Percentiles rank a stretch among this genome's conserved stretches.
phyloP scores from a whole-genome alignment of 2,797 vertebrate species.

The Adelosebastes latens region DNA sequence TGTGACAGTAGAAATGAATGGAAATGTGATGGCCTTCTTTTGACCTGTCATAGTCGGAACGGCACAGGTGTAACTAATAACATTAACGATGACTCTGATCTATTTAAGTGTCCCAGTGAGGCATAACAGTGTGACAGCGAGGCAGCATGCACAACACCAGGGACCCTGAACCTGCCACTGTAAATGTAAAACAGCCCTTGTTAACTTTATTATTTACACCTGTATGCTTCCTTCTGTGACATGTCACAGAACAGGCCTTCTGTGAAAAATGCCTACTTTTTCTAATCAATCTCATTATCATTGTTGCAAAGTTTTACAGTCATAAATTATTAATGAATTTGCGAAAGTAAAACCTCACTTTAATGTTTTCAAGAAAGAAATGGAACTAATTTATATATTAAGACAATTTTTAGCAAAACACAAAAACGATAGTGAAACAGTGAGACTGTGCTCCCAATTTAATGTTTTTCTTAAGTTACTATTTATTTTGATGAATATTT shows the following conservation, averaged over 20 bases:
- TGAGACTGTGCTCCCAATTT: too few species aligned
- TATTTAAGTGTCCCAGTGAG: not conserved
- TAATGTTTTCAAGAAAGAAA: too few species aligned
- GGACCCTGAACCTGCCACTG: not conserved
- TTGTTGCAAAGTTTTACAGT: too few species aligned
- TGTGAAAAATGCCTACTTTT: not conserved
- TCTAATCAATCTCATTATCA: too few species aligned
- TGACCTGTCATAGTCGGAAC: not conserved
- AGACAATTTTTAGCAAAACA: too few species aligned
- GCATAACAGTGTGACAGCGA: not conserved
- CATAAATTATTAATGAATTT: too few species aligned
- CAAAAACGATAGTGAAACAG: too few species aligned
- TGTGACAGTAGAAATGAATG: not conserved
- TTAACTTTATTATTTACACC: not conserved
- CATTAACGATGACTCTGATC: not conserved
- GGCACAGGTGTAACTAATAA: not conserved
- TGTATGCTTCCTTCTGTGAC: not conserved
- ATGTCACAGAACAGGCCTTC: not conserved
- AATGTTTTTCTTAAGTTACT: too few species aligned
- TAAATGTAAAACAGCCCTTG: not conserved
- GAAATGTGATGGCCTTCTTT: not conserved
- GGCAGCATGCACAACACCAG: not conserved
- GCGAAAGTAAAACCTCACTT: rapidly evolving
- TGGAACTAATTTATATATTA: too few species aligned
- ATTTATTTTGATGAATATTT: too few species aligned